Percentiles rank a stretch among this genome's conserved stretches.
phyloP scores from a whole-genome alignment of 2,888 invertebrate genomes.

The Hypolimnas misippus region DNA sequence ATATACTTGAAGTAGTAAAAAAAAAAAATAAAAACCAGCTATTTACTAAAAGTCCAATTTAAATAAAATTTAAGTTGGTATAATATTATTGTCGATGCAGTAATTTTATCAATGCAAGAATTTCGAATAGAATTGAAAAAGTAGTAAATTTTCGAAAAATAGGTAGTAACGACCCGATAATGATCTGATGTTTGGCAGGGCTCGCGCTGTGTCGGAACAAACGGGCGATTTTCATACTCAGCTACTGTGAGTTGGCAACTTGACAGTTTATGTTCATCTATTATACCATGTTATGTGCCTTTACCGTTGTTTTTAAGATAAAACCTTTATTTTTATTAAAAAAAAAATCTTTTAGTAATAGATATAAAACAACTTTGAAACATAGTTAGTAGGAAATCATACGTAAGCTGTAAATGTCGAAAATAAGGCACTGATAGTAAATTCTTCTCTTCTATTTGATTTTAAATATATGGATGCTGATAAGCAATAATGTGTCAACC shows the following conservation, averaged over 20 bases:
- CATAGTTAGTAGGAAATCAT: too few species aligned
- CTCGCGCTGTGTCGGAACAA: conserved; percentile 3
- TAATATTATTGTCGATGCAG: background rate
- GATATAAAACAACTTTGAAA: too few species aligned
- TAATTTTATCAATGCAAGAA: background rate
- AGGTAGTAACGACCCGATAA: conserved; percentile 11
- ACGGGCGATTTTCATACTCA: background rate
- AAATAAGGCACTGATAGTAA: too few species aligned
- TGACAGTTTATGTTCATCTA: conserved; percentile 4
- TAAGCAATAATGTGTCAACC: too few species aligned
- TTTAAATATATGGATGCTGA: too few species aligned
- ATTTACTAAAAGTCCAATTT: too few species aligned
- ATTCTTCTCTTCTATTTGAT: too few species aligned
- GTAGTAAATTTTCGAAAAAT: background rate
- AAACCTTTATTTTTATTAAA: background rate
- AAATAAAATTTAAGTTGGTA: too few species aligned
- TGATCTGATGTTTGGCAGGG: conserved; percentile 1
- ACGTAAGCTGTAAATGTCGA: too few species aligned
- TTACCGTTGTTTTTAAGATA: background rate
- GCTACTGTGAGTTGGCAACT: background rate
- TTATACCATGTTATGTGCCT: too few species aligned
- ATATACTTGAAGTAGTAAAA: too few species aligned
- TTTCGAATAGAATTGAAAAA: background rate
- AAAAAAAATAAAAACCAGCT: too few species aligned
- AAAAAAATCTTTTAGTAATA: background rate